phyloP scores from a whole-genome alignment of 53 echinoderm and acorn worm species.

The Hippasteria phrygiana region DNA sequence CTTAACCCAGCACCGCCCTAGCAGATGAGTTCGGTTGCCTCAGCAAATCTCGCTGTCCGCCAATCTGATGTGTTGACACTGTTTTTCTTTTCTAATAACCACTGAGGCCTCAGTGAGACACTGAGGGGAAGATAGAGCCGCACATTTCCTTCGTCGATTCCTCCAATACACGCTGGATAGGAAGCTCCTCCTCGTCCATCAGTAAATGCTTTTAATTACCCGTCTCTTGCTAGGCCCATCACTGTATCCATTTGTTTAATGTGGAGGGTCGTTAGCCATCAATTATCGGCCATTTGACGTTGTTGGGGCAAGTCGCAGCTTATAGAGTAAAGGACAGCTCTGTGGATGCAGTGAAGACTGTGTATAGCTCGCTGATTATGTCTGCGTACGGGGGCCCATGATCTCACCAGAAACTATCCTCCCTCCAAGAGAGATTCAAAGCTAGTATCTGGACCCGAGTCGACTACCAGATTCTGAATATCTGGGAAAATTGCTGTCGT shows the following conservation, averaged over 20 bases:
- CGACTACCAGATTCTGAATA: neutral
- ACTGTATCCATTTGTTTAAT: slow-evolving; percentile 75
- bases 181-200: slow-evolving; percentile 49
- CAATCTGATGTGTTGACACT: neutral
- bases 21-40: neutral
- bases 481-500: too few relatives aligned
- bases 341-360: neutral
- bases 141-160: slow-evolving; percentile 11
- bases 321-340: neutral
- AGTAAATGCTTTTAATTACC: slow-evolving; percentile 74
- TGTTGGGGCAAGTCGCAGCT: slow-evolving; percentile 36
- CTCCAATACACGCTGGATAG: slow-evolving; percentile 3
- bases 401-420: neutral
- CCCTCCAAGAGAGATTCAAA: neutral
- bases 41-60: neutral
- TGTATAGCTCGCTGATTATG: neutral
- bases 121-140: neutral
- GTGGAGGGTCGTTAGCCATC: slow-evolving; percentile 72
- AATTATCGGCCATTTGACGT: slow-evolving; percentile 69
- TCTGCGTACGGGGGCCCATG: neutral
- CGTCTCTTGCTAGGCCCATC: slow-evolving; percentile 35
- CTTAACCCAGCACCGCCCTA: neutral
- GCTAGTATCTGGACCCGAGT: neutral
- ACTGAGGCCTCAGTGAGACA: neutral
- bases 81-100: neutral